Evolutionary conservation across 2,888 invertebrate genomes (phyloP).

Genomic region (Ochropacha duplaris): DNA sequence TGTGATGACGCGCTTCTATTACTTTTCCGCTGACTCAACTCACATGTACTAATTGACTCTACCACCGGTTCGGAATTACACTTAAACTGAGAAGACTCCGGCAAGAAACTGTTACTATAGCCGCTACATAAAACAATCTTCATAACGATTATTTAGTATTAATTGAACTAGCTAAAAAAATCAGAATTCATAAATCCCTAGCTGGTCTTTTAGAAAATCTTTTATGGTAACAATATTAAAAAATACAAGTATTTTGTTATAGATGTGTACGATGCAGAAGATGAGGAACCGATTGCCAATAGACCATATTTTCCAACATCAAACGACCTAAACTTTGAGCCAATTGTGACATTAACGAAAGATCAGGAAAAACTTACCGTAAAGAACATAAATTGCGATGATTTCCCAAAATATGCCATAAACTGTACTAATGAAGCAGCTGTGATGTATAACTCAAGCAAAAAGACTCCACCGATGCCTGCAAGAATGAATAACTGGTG

Average conservation of each 20-base stretch:
- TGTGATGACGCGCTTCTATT: too few relatives aligned
- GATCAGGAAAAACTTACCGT: constrained; percentile 35
- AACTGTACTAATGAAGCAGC: constrained; percentile 63
- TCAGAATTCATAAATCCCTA: too few relatives aligned
- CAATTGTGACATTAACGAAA: constrained; percentile 35
- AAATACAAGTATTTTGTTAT: constrained; percentile 3
- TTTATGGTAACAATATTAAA: too few relatives aligned
- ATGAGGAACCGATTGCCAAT: constrained; percentile 26
- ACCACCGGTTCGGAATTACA: too few relatives aligned
- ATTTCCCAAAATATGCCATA: constrained; percentile 51
- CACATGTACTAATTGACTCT: too few relatives aligned
- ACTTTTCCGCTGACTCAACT: too few relatives aligned
- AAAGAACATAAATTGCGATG: constrained; percentile 59
- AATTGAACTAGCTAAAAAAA: too few relatives aligned
- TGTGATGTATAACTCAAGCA: constrained; percentile 55
- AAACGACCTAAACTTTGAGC: constrained; percentile 52
- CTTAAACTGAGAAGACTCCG: too few relatives aligned
- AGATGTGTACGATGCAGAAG: constrained; percentile 49
- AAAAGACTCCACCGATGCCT: constrained; percentile 60
- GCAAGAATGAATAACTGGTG: constrained; percentile 63
- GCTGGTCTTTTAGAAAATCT: too few relatives aligned
- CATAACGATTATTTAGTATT: too few relatives aligned
- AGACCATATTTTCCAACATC: constrained; percentile 4
- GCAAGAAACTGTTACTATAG: too few relatives aligned
- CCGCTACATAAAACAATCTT: too few relatives aligned